Evolutionary conservation across 2,797 vertebrate genomes (phyloP).

Genomic region (Petrocephalus sullivani): DNA sequence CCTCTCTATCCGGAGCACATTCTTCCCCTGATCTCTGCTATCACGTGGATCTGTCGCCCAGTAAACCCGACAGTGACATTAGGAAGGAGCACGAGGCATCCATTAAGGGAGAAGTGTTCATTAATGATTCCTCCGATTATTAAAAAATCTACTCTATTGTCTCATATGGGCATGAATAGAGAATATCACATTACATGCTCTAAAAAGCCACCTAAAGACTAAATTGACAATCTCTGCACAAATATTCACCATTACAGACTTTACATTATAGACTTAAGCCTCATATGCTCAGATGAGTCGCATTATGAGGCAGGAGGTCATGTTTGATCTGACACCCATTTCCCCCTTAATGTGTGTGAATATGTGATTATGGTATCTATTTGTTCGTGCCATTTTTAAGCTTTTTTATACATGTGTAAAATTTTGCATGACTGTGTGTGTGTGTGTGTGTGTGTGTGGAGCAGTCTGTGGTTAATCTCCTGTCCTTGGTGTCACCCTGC

Average conservation of each 20-base stretch:
- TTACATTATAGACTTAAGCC: neutral
- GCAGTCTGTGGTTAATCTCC: neutral
- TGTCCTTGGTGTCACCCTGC: constrained; percentile 12
- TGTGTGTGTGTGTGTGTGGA: neutral
- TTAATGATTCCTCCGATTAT: neutral
- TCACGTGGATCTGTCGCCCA: neutral
- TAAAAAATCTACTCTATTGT: neutral
- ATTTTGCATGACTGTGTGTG: neutral
- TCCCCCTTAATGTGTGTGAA: constrained; percentile 1
- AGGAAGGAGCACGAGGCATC: neutral
- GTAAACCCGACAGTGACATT: neutral
- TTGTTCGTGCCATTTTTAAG: neutral
- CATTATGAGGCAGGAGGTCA: neutral
- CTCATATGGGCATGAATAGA: neutral
- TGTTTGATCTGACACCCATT: constrained; percentile 6
- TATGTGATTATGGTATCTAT: neutral
- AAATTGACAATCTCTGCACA: constrained; percentile 1
- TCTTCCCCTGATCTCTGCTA: neutral
- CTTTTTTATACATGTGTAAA: neutral
- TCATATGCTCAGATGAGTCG: neutral
- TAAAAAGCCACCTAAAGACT: neutral
- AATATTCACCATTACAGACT: neutral
- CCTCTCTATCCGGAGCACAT: neutral
- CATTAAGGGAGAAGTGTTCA: neutral
- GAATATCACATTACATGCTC: neutral